Conservation (phyloP, 2,888 invertebrate genomes). For the Melanostoma scalare region DNA sequence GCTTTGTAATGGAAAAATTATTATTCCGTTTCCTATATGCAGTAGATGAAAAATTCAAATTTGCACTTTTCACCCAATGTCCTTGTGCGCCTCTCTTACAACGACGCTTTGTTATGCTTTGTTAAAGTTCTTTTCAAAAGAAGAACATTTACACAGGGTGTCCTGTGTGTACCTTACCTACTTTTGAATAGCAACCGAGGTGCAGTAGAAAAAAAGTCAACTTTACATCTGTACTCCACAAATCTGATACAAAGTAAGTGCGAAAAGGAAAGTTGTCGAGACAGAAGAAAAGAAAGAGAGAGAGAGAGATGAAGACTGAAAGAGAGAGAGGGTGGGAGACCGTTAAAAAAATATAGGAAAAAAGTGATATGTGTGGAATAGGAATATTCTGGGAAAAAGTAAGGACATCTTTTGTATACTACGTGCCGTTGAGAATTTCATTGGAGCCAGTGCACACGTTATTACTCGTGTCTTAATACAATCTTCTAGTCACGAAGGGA, state of each 20-base stretch:
- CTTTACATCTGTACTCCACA: constrained; percentile 49
- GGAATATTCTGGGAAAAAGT: constrained; percentile 1
- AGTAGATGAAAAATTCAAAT: constrained; percentile 67
- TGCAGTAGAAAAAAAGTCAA: constrained; percentile 17
- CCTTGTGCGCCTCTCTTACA: constrained; percentile 18
- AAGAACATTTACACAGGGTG: constrained; percentile 8
- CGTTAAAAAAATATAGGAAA: neutral
- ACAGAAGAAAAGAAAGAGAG: constrained; percentile 31
- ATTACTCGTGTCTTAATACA: constrained; percentile 60
- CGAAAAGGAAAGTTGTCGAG: constrained; percentile 25
- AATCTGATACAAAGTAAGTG: constrained; percentile 63
- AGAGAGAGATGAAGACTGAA: constrained; percentile 17
- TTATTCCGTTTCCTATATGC: constrained; percentile 59
- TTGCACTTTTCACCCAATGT: constrained; percentile 65
- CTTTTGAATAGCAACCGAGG: neutral
- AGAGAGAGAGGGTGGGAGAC: neutral
- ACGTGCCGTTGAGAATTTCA: constrained; percentile 52
- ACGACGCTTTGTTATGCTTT: neutral
- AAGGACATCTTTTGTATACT: constrained; percentile 60
- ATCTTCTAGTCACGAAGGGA: constrained; percentile 35
- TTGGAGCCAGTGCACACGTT: constrained; percentile 55
- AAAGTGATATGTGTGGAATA: neutral
- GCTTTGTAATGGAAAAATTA: constrained; percentile 64
- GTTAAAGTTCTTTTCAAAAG: constrained; percentile 18
- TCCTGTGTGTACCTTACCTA: neutral